These are phyloP conservation scores for Cactoblastis cactorum DNA, from an alignment of 2,888 invertebrate species.

Conservation along the genomic window DNA sequence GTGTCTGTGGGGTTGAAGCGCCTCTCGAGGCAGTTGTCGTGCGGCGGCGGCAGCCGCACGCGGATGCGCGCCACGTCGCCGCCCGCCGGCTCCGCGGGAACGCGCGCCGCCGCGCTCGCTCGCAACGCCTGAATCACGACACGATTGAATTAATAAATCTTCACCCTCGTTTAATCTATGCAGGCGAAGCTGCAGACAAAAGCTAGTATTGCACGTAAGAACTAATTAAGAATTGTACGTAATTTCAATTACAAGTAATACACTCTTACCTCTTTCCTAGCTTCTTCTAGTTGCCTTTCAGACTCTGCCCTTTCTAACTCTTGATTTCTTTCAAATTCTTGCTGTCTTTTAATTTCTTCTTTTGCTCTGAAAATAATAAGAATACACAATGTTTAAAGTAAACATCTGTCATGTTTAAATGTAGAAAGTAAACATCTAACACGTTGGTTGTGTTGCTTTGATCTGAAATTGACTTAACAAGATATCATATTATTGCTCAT, in stretches of 20 bases:
- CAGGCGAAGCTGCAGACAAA: no score
- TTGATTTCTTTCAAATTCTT: slow-evolving; percentile 86
- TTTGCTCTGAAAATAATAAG: slow-evolving; percentile 83
- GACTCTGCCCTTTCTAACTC: slow-evolving; percentile 86
- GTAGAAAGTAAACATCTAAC: no score
- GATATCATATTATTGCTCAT: no score
- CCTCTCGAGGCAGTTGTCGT: slow-evolving; percentile 86
- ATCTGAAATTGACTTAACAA: no score
- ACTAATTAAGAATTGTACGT: no score
- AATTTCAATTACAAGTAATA: neutral
- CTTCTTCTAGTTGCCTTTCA: slow-evolving; percentile 85
- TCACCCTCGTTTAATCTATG: no score
- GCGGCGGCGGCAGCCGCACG: slow-evolving; percentile 90
- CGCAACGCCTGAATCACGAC: slow-evolving; percentile 76
- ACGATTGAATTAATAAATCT: no score
- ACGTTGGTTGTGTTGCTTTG: no score
- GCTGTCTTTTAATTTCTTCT: slow-evolving; percentile 89
- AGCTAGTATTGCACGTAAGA: no score
- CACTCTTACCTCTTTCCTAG: slow-evolving; percentile 83
- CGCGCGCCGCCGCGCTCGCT: slow-evolving; percentile 80
- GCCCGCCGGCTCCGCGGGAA: slow-evolving; percentile 86
- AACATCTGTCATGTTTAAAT: no score
- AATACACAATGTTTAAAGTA: no score
- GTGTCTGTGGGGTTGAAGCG: slow-evolving; percentile 78
- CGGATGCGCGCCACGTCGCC: slow-evolving; percentile 85